Evolutionary conservation across 1,140 invertebrate genomes (phyloP).

Genomic region (Trichomalopsis sarcophagae): DNA sequence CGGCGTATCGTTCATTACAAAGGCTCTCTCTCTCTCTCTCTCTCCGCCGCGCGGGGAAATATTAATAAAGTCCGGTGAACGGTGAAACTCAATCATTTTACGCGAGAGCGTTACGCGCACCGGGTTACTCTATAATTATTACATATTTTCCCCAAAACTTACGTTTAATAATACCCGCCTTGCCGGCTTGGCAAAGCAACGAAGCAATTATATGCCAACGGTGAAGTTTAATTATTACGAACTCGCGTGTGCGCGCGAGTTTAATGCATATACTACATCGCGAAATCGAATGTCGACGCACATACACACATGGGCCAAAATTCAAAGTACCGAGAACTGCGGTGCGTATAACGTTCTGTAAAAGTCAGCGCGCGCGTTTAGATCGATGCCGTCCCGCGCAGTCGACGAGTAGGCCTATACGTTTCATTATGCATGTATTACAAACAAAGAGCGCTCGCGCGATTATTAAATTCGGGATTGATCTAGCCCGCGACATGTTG

Average conservation of each 20-base stretch:
- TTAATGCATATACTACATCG: background rate
- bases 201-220: slow-evolving; percentile 16
- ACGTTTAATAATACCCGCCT: slow-evolving; percentile 28
- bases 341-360: background rate
- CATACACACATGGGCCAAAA: background rate
- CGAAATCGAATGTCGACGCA: slow-evolving; percentile 9
- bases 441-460: background rate
- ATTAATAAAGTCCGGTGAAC: slow-evolving; percentile 40
- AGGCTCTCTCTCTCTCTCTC: background rate
- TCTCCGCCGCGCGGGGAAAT: slow-evolving; percentile 6
- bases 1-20: slow-evolving; percentile 29
- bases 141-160: slow-evolving; percentile 40
- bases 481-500: background rate
- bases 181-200: background rate
- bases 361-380: slow-evolving; percentile 14
- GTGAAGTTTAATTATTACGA: slow-evolving; percentile 37
- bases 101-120: background rate
- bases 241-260: background rate
- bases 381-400: background rate
- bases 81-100: slow-evolving; percentile 52
- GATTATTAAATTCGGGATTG: slow-evolving; percentile 15
- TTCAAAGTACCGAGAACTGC: background rate
- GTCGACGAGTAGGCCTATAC: background rate
- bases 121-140: slow-evolving; percentile 31
- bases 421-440: slow-evolving; percentile 22